A percentile compares a stretch with the other conserved stretches of the same genome.
Evolutionary conservation across 2,888 invertebrate genomes (phyloP).

Genomic region (Lasioglossum marginatum): DNA sequence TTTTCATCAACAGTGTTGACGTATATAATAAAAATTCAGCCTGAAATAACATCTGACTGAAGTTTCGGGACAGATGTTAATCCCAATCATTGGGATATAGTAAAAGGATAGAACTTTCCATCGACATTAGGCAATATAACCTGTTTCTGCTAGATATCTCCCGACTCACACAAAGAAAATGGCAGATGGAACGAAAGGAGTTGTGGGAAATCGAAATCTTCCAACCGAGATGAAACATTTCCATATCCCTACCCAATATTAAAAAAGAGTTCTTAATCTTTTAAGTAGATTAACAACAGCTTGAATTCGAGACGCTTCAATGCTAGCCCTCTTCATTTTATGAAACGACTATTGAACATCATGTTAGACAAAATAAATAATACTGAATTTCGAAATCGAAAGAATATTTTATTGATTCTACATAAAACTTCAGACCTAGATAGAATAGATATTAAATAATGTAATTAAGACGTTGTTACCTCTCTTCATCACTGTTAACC

Average conservation of each 20-base stretch:
- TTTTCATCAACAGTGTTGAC: background rate
- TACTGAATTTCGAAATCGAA: background rate
- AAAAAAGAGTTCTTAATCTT: background rate
- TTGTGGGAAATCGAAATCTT: background rate
- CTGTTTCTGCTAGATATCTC: background rate
- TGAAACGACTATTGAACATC: background rate
- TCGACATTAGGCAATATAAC: constrained; percentile 1
- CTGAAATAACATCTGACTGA: background rate
- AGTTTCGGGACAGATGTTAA: background rate
- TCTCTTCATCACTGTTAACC: background rate
- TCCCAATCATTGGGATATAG: background rate
- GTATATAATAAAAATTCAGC: background rate
- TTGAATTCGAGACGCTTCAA: background rate
- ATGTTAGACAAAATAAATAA: background rate
- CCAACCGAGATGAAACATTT: background rate
- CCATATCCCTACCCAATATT: background rate
- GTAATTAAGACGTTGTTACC: background rate
- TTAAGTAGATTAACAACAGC: background rate
- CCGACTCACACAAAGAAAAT: background rate
- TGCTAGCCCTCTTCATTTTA: background rate
- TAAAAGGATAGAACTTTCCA: background rate
- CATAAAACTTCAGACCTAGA: background rate
- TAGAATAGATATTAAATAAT: background rate
- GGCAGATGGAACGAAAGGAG: background rate
- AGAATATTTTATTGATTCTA: background rate